Base-by-base conservation (phyloP, 2,113 vertebrate genomes). In the Glareola pratincola region DNA sequence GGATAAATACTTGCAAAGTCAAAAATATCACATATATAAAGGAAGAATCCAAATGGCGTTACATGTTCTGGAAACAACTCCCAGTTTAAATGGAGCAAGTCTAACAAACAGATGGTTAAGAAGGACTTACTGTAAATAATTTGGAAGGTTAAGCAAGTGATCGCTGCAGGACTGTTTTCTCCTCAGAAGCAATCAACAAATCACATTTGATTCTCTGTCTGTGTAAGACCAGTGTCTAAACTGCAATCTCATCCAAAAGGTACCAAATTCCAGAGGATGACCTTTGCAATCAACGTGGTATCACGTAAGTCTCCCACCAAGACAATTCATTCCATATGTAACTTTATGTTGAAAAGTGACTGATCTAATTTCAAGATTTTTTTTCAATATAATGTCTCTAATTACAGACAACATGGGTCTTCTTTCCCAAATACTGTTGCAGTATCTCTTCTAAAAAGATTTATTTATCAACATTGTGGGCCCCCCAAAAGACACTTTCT, bases 271-370 rank as follows among this genome's bases (percentile, higher is more conserved):
- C 93, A 86, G 63, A 66, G 23, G 34, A 88, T 50, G 83, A 93
- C 85, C 92, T 90, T 48, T 85, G 64, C 68, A 90, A 88, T 74
- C 76, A 93, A 48, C 48, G 68, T 47, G 68, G 45, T 30, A 85
- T 41, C 53, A 59, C 21, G 27, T 37, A 94, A 88, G 54, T 88
- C 48, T 91, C 76, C 83, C 69, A 91, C 32, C 39, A 81, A 78
- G 57, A 89, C 87, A 95, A 96, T 75, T 67, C 9, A 81, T 90
- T 95, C 64, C 93, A 68, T 60, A 81, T 75, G 73, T 43, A 85
- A 30, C 56, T 85, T 87, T 63, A 91, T 68, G 85, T 36, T 92
- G 67, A 90, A 76, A 92, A 94, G 50, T 48, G 39, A 76, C 43
- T 64, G 48, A 90, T 29, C 16, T 60, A 82, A 91, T 57, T 41